Base-by-base conservation (phyloP, 1,140 invertebrate genomes). In the Eriocheir sinensis region DNA sequence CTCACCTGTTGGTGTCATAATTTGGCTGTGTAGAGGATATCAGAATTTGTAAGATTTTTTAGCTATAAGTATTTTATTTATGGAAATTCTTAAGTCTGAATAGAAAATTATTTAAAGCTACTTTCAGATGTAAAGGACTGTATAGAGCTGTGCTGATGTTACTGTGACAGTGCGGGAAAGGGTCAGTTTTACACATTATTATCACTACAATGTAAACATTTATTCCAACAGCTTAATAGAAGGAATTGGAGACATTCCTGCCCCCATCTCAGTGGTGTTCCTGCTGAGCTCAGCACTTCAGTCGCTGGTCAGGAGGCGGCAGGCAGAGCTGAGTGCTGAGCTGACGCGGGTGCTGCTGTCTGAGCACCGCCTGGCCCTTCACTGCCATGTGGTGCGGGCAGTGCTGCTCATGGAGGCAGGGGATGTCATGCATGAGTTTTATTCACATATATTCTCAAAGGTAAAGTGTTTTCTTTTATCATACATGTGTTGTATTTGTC, bases 341-440 rank as follows among this genome's bases (percentile, higher is more conserved):
- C 89, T 94, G 21, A 92, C 44, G 17, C 8, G 27, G 34, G 89
- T 86, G 15, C 34, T 94, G 32, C 30, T 94, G n/a, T 81, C 86
- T 27, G 27, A 91, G 36, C 60, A 94, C 48, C 89, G 53, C 4
- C 40, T 94, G 2, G 93, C 91, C 60, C 81, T 44, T 30, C 93
- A 94, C 89, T 94, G 89, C 34, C 79, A 91, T n/a, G 93, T 83
- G 40, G 48, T 94, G n/a, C 89, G 93, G 30, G 83, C 93, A 0
- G 80, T 94, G 2, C 32, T 94, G 80, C 81, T 94, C 15, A 91
- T 94, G 89, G 89, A 94, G 40, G 93, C 93, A 40, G 93, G 93
- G 40, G 93, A 94, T 44, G 41, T 94, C 36, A 94, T 94, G 93
- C 93, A 92, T 85, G 93, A 94, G 86, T 94, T 94, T n/a, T 94